phyloP scores from a whole-genome alignment of 2,113 vertebrate species.

The Pygathrix nemaeus region DNA sequence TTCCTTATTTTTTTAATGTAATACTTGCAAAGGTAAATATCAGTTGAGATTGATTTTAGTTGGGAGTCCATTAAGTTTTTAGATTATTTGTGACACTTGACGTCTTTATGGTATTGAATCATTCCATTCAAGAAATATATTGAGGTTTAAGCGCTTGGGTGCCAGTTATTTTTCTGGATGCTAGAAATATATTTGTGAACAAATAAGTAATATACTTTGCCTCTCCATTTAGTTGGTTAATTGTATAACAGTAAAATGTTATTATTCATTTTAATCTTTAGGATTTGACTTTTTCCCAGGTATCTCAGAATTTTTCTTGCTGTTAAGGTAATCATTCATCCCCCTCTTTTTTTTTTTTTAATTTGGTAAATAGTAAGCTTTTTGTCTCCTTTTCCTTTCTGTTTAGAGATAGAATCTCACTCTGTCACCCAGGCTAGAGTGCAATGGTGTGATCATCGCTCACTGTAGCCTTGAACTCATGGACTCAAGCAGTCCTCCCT shows the following conservation, averaged over 20 bases:
- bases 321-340: neutral
- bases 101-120: neutral
- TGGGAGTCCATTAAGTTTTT: slow-evolving; percentile 16
- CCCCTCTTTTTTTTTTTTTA: neutral
- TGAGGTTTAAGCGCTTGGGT: neutral
- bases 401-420: neutral
- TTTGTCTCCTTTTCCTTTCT: neutral
- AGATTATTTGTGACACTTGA: neutral
- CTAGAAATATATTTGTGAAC: neutral
- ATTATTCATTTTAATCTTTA: neutral
- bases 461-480: neutral
- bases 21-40: neutral
- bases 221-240: neutral
- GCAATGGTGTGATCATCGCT: neutral
- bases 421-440: neutral
- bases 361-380: neutral
- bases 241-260: neutral
- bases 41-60: slow-evolving; percentile 36
- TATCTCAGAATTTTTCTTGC: neutral
- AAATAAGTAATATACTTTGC: neutral
- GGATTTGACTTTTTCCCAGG: neutral
- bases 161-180: neutral
- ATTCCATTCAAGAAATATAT: neutral
- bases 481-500: neutral
- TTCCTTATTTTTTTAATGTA: neutral